These are phyloP conservation scores for Drosophila auraria DNA, from an alignment of 1,140 invertebrate genomes.

Conservation along the genomic window DNA sequence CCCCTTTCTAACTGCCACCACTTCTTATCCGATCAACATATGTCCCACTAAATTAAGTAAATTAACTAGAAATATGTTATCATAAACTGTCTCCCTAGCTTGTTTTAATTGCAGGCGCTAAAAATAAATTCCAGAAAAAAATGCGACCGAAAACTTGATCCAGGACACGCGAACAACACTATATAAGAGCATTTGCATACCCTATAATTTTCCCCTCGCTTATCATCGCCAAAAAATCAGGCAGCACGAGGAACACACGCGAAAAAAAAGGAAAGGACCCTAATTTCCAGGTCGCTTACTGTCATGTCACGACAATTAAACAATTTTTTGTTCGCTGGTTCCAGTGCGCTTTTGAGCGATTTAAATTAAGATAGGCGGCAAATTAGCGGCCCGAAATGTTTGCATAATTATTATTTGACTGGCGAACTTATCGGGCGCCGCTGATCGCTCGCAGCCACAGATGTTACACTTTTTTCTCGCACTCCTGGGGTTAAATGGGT, in stretches of 20 bases:
- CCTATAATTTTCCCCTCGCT: conserved; percentile 69
- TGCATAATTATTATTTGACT: conserved; percentile 78
- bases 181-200: conserved; percentile 75
- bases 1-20: conserved; percentile 3
- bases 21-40: conserved; percentile 17
- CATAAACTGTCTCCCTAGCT: conserved; percentile 59
- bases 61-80: conserved; percentile 71
- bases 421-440: conserved; percentile 61
- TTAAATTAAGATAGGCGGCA: conserved; percentile 82
- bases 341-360: conserved; percentile 77
- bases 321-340: conserved; percentile 50
- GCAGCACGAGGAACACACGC: conserved; percentile 53
- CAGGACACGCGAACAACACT: conserved; percentile 67
- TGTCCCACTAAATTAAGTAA: conserved; percentile 51
- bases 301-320: conserved; percentile 82
- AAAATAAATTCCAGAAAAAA: conserved; percentile 30
- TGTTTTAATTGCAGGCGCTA: conserved; percentile 65
- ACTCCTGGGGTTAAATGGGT: conserved; percentile 48
- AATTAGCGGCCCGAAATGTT: conserved; percentile 81
- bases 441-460: conserved; percentile 67
- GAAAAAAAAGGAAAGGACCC: conserved; percentile 62
- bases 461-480: conserved; percentile 64
- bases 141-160: conserved; percentile 34
- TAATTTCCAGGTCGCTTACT: conserved; percentile 76
- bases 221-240: conserved; percentile 75